Base-by-base conservation (phyloP, 2,888 invertebrate genomes). In the Sceliomorpha sp. region DNA sequence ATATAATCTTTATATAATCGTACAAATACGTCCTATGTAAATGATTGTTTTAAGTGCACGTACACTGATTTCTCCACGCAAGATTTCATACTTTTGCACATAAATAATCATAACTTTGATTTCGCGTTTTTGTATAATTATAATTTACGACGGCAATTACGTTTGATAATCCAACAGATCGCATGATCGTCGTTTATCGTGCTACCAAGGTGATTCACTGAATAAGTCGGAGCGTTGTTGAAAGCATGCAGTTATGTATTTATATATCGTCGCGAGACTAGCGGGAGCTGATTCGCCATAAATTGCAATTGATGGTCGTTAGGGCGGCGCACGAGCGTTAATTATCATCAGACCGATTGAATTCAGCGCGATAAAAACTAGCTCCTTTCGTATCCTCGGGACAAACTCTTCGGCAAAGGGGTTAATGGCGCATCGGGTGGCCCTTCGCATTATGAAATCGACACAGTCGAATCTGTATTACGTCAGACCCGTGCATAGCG, bases 291-390 rank as follows among this genome's bases (percentile, higher is more conserved):
- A 72, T 73, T 76, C 75, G 70, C 73, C 73, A 80, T 83, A 81
- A 81, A 82, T 83, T 73, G 80, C 74, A 68, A 79, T 81, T 79
- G 79, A 74, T 72, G 75, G 72, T 75, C 67, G 79, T 76, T 77
- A 76, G 81, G 81, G 77, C 78, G 75, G 74, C 76, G 71, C 80
- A 66, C 70, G 75, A 74, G 75, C 78, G 75, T 83, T 82, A 82
- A 82, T 82, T 83, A 81, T 81, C 76, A 66, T 67, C 63, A 72
- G 66, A 59, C 69, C 74, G 79, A 82, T 80, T 78, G 79, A 80
- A 81, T 77, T 74, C 75, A 75, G 70, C 59, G 72, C 68, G 78
- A 73, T 81, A 79, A 81, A 81, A 80, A 77, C 75, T 75, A 79
- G 75, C 68, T 74, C 64, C 56, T 72, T 72, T 70, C 56, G 62